Evolutionary conservation across 2,888 invertebrate species (phyloP), one percentile per base, ranked within the genome.

Genomic region (Eupithecia subfuscata): DNA sequence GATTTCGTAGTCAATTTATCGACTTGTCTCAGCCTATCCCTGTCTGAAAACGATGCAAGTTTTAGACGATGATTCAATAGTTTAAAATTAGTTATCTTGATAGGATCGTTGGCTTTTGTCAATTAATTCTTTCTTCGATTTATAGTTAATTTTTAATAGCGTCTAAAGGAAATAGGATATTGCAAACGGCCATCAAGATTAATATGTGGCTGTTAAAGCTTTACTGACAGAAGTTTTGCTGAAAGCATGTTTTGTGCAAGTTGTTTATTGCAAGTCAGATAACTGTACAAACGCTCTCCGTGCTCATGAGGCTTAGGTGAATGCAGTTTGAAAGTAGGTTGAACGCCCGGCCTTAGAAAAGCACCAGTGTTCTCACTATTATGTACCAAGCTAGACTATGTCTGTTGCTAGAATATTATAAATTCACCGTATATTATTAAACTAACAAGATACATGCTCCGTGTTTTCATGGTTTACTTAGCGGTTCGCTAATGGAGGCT

Each of bases 1-100:
- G 85, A 86, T 89, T 89, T 86, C 88, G 86, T 76, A 82, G 80
- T 85, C 86, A 87, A 90, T 90, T 90, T 90, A 90, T 91, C 84
- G 86, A 85, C 86, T 85, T 85, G 88, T 86, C 88, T 83, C 82
- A 85, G 88, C 85, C 88, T 87, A 87, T 87, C 86, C 86, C 85
- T 85, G 86, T 86, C 84, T 85, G 80, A 84, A 87, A 88, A 84
- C 81, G 77, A 85, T 89, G 86, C 85, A 85, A 83, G 85, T 87
- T 91, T 89, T 89, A 85, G 84, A 82, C 84, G 85, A 80, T 87
- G 86, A 88, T 88, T 88, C 84, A 88, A 89, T 90, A 87, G 72
- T 73, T 64, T 79, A 37, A 74, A 81, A 76, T 48, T 76, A 75
- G 75, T 70, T 71, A 72, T 69, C 75, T 64, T 40, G 73, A 68